Evolutionary conservation across 2,888 invertebrate genomes (phyloP).

Genomic region (Lumbricus terrestris): DNA sequence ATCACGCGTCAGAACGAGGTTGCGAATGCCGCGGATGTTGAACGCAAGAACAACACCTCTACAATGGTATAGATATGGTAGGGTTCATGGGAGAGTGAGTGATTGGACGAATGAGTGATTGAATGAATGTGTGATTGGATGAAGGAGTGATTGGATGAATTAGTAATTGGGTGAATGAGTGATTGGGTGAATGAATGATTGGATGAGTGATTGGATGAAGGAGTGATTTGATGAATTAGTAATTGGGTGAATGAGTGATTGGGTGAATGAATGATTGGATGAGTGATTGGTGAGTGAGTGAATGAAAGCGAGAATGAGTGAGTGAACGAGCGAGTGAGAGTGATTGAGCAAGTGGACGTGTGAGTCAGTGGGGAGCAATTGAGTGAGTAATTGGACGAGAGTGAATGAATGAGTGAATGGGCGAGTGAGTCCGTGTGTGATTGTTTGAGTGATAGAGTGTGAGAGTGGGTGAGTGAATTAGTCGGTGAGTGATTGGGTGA

Average conservation of each 20-base stretch:
- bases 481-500: neutral
- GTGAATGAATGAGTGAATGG: too few species aligned
- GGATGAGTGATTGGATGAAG: neutral
- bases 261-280: neutral
- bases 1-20: constrained; percentile 44
- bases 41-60: constrained; percentile 49
- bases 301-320: too few species aligned
- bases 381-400: too few species aligned
- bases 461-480: neutral
- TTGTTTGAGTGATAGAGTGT: neutral
- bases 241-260: too few species aligned
- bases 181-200: too few species aligned
- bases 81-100: neutral
- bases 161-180: too few species aligned
- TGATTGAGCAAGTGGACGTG: neutral
- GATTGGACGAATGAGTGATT: too few species aligned
- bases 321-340: neutral
- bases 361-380: too few species aligned
- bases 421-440: neutral
- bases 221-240: too few species aligned
- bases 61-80: constrained; percentile 32
- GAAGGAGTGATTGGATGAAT: too few species aligned
- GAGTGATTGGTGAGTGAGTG: neutral
- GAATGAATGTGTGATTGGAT: too few species aligned
- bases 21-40: constrained; percentile 43